Evolutionary conservation across 92 coral and sea anemone species (phyloP).

Genomic region (Galaxea fascicularis): DNA sequence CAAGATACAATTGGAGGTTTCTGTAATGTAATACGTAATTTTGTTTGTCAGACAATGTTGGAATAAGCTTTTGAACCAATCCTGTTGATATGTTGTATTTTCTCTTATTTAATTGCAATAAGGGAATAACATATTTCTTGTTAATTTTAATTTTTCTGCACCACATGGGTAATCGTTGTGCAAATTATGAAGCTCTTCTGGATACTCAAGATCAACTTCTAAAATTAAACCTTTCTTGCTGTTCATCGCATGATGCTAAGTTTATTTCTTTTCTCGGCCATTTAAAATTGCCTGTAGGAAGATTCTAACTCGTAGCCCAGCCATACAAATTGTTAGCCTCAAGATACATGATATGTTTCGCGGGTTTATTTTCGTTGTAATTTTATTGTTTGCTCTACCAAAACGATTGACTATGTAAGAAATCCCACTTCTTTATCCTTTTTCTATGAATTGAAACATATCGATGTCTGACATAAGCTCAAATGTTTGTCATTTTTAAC

Average conservation of each 20-base stretch:
- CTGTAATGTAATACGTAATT: too few relatives aligned
- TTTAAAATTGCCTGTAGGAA: background rate
- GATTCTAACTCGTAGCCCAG: background rate
- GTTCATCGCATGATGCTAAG: too few relatives aligned
- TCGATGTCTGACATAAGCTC: background rate
- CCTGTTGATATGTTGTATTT: too few relatives aligned
- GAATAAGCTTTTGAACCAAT: too few relatives aligned
- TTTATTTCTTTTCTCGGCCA: background rate
- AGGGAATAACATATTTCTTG: too few relatives aligned
- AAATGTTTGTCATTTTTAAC: background rate
- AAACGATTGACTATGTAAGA: background rate
- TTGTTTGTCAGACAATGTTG: too few relatives aligned
- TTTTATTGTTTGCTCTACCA: background rate
- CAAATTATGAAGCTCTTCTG: background rate
- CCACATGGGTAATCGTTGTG: background rate
- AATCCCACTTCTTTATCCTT: background rate
- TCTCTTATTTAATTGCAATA: too few relatives aligned
- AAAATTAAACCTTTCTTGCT: too few relatives aligned
- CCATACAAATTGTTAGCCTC: background rate
- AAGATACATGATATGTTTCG: background rate
- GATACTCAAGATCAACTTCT: background rate
- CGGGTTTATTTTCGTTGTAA: background rate
- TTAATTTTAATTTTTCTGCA: too few relatives aligned
- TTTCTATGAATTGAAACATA: background rate
- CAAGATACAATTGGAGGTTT: too few relatives aligned